Conservation (phyloP, 1,140 invertebrate genomes). For the Drosophila parabipectinata region DNA sequence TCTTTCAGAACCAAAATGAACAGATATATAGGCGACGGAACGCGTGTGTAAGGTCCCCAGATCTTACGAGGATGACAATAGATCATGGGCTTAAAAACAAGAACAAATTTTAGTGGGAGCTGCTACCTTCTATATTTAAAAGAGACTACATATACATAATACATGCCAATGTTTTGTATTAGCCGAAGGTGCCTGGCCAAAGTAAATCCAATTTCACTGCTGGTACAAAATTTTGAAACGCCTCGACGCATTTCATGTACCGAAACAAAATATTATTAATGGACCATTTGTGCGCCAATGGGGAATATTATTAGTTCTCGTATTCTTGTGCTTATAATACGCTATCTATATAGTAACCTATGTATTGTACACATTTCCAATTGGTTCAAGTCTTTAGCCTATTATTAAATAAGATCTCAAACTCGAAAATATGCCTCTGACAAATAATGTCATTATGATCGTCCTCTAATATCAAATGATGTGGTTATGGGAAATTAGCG, state of each 20-base stretch:
- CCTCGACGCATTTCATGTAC: constrained; percentile 61
- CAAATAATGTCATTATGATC: constrained; percentile 11
- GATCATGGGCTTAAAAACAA: constrained; percentile 41
- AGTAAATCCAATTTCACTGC: constrained; percentile 63
- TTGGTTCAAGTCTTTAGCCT: neutral
- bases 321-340: constrained; percentile 1
- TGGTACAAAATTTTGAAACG: constrained; percentile 33
- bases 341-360: constrained; percentile 10
- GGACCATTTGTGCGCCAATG: constrained; percentile 62
- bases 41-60: constrained; percentile 39
- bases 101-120: constrained; percentile 37
- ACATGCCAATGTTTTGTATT: constrained; percentile 14
- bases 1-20: constrained; percentile 14
- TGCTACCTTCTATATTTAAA: constrained; percentile 46
- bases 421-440: neutral
- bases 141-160: constrained; percentile 19
- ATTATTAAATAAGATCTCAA: neutral
- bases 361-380: constrained; percentile 1
- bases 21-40: constrained; percentile 13
- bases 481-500: constrained; percentile 33
- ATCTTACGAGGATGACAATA: constrained; percentile 43
- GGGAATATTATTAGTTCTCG: constrained; percentile 57
- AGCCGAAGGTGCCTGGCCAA: constrained; percentile 34
- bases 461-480: constrained; percentile 10
- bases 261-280: constrained; percentile 74